Conservation (phyloP, 2,888 invertebrate species). For the Hypomecis punctinalis region DNA sequence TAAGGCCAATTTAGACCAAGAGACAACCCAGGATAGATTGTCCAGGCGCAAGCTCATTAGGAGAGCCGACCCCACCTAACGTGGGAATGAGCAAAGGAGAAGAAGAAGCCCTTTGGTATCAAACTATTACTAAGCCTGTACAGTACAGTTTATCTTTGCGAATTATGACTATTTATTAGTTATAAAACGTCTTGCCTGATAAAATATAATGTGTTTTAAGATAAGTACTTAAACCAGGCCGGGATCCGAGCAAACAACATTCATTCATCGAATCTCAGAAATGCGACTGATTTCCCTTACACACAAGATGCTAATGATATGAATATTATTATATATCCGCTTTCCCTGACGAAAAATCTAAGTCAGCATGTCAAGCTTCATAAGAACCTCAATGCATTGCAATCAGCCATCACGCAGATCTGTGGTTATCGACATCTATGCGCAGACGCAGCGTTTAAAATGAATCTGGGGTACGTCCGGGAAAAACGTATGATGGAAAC, state of each 20-base stretch:
- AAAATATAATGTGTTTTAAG: no score
- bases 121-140: no score
- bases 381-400: conserved; percentile 16
- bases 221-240: no score
- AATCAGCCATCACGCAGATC: conserved; percentile 15
- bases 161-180: no score
- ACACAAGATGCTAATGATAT: conserved; percentile 1
- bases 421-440: conserved; percentile 12
- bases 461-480: neutral
- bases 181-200: no score
- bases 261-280: neutral
- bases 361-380: conserved; percentile 16
- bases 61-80: no score
- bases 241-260: neutral
- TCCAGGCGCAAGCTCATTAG: no score
- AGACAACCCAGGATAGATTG: no score
- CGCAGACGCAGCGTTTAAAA: neutral
- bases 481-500: neutral
- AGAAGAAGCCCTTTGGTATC: no score
- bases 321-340: conserved; percentile 3
- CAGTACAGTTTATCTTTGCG: no score
- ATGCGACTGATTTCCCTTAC: conserved; percentile 5
- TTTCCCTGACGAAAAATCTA: conserved; percentile 17
- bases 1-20: no score
- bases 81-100: no score